These are phyloP conservation scores for Zygaena filipendulae DNA, from an alignment of 2,888 invertebrate genomes.

Conservation along the genomic window DNA sequence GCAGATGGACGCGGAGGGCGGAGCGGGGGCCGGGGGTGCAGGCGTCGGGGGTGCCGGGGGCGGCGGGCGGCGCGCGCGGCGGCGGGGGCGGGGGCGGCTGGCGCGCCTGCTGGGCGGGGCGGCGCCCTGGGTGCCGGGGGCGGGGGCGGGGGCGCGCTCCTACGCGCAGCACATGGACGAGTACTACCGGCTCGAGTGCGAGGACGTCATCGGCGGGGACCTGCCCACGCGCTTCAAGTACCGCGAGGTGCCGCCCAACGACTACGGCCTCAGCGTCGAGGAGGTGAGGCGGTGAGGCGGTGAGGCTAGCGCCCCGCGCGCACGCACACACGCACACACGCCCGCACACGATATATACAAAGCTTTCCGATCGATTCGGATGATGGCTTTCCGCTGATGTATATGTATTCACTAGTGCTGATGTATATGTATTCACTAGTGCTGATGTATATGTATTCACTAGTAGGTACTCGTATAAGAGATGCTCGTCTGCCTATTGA, in stretches of 20 bases:
- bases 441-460: too few species aligned
- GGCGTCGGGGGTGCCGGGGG: constrained; percentile 74
- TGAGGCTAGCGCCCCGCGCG: not conserved
- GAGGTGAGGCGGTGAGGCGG: constrained; percentile 72
- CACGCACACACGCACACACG: not conserved
- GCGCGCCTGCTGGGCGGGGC: constrained; percentile 76
- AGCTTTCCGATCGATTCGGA: too few species aligned
- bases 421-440: too few species aligned
- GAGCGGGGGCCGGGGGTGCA: constrained; percentile 70
- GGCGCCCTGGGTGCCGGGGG: constrained; percentile 85
- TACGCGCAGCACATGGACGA: constrained; percentile 93
- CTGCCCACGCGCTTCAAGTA: constrained; percentile 94
- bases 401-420: too few species aligned
- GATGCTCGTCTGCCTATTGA: too few species aligned
- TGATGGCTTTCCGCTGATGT: too few species aligned
- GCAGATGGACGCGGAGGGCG: constrained; percentile 91
- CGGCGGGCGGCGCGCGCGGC: constrained; percentile 75
- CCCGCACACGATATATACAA: not conserved
- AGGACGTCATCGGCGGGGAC: constrained; percentile 94
- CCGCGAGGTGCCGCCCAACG: constrained; percentile 86
- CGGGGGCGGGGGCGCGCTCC: constrained; percentile 73
- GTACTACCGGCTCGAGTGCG: constrained; percentile 94
- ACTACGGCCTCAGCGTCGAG: constrained; percentile 89
- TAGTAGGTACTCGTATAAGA: too few species aligned
- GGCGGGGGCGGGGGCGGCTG: constrained; percentile 80